phyloP scores from a whole-genome alignment of 2,888 invertebrate genomes.

The Rambutsinella grinnellia region DNA sequence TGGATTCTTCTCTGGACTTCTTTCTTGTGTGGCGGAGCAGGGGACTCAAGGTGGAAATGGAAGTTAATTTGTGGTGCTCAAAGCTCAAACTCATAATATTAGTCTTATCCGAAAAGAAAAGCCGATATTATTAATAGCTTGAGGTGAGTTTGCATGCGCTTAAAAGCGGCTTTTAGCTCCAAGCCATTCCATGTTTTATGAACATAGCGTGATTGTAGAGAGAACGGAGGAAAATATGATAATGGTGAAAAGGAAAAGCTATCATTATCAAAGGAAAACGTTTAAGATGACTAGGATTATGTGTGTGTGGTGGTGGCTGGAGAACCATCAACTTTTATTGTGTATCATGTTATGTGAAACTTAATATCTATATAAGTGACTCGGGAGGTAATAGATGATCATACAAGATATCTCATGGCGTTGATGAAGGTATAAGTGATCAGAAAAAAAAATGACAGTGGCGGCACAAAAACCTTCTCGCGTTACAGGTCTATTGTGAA shows the following conservation, averaged over 20 bases:
- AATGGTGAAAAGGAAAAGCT: background rate
- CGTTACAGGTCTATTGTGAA: slow-evolving; percentile 43
- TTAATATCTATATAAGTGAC: slow-evolving; percentile 17
- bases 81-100: background rate
- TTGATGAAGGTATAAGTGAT: slow-evolving; percentile 25
- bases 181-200: slow-evolving; percentile 36
- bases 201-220: slow-evolving; percentile 36
- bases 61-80: background rate
- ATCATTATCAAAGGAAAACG: slow-evolving; percentile 3
- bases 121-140: slow-evolving; percentile 15
- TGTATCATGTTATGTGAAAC: background rate
- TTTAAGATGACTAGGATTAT: no score
- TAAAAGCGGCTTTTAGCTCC: slow-evolving; percentile 24
- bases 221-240: slow-evolving; percentile 7
- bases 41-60: background rate
- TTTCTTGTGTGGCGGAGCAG: no score
- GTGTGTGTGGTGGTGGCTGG: no score
- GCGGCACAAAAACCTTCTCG: no score
- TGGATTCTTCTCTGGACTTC: no score
- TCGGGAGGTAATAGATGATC: no score
- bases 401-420: no score
- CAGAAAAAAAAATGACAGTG: no score
- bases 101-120: slow-evolving; percentile 19
- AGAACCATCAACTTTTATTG: no score
- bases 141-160: slow-evolving; percentile 14